These are phyloP conservation scores for Diarsia mendica DNA, from an alignment of 2,888 invertebrate genomes.

Conservation along the genomic window DNA sequence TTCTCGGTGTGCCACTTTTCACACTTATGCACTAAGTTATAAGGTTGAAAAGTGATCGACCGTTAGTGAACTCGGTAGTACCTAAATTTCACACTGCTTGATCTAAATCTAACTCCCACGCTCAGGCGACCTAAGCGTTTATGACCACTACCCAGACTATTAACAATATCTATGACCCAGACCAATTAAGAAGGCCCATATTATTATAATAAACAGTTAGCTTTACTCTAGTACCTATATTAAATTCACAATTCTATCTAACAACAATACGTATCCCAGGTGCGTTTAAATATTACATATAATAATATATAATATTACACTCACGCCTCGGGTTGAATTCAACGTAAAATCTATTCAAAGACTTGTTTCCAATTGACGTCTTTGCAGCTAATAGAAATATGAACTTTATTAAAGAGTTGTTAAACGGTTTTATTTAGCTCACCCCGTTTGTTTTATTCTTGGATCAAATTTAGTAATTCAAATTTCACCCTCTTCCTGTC, in stretches of 20 bases:
- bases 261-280: conserved; percentile 22
- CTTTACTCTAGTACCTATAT: not conserved
- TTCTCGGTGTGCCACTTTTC: not conserved
- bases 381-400: not conserved
- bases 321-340: not conserved
- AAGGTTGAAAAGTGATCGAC: too few relatives aligned
- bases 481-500: too few relatives aligned
- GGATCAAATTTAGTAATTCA: too few relatives aligned
- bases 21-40: too few relatives aligned
- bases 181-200: not conserved
- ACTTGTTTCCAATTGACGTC: not conserved
- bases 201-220: not conserved
- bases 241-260: not conserved
- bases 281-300: conserved; percentile 35
- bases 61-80: not conserved
- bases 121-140: too few relatives aligned
- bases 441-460: too few relatives aligned
- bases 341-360: not conserved
- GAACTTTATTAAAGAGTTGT: not conserved
- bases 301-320: too few relatives aligned
- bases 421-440: too few relatives aligned
- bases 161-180: not conserved
- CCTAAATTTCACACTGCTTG: not conserved
- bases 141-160: not conserved
- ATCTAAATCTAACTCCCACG: not conserved